phyloP scores from a whole-genome alignment of 64 coral and sea anemone species.

The Anthopleura sola region DNA sequence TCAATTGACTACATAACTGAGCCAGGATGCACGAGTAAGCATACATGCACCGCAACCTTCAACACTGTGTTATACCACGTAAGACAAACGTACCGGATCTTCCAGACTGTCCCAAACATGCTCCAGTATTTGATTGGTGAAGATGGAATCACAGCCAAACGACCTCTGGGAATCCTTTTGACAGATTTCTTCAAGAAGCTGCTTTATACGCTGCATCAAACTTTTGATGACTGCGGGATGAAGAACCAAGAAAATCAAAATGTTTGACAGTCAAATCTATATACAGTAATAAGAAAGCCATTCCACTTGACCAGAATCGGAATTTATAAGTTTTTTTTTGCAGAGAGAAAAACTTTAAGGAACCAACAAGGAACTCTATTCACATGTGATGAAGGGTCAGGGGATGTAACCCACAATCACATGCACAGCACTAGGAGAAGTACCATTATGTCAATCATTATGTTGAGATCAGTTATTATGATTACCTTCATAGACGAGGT shows the following conservation, averaged over 20 bases:
- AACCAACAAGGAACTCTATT: background rate
- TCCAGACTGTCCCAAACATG: constrained; percentile 23
- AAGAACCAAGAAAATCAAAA: background rate
- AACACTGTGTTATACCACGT: too few species aligned
- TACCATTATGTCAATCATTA: too few species aligned
- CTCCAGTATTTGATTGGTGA: background rate
- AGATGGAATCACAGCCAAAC: constrained; percentile 4
- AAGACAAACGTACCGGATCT: constrained; percentile 23
- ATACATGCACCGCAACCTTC: too few species aligned
- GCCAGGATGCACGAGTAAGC: too few species aligned
- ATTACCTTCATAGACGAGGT: constrained; percentile 25
- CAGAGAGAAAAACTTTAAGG: too few species aligned
- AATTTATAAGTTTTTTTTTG: too few species aligned
- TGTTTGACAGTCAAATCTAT: background rate
- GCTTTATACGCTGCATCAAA: background rate
- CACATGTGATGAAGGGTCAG: too few species aligned
- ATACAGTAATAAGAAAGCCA: background rate
- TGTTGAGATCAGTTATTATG: background rate
- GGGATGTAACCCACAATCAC: too few species aligned
- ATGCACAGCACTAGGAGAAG: too few species aligned
- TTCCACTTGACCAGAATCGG: background rate
- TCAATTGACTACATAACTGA: too few species aligned
- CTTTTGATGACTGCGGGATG: background rate
- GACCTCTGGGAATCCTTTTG: background rate
- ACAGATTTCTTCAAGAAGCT: background rate